phyloP scores from a whole-genome alignment of 2,888 invertebrate species.

The Zaprionus obscuricornis region DNA sequence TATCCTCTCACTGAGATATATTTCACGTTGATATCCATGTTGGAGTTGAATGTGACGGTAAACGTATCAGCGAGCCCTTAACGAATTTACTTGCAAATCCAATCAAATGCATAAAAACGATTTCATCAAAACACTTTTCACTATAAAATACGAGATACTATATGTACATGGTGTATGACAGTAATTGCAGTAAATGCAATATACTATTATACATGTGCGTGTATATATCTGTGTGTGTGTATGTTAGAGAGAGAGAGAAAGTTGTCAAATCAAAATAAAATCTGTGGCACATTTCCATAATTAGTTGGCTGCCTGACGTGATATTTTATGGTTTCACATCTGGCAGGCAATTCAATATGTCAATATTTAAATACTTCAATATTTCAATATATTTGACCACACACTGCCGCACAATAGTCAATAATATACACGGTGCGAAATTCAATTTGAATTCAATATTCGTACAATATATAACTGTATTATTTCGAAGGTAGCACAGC shows the following conservation, averaged over 20 bases:
- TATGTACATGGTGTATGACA: conserved; percentile 21
- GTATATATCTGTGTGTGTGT: neutral
- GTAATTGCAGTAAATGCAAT: conserved; percentile 12
- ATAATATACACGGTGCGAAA: conserved; percentile 27
- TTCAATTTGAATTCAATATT: conserved; percentile 58
- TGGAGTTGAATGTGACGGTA: conserved; percentile 41
- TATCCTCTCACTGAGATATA: too few relatives aligned
- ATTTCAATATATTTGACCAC: conserved; percentile 45
- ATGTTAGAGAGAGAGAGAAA: too few relatives aligned
- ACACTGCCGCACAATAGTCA: conserved; percentile 8
- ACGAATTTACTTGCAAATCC: conserved; percentile 68
- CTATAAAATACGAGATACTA: neutral
- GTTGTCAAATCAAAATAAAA: conserved; percentile 38
- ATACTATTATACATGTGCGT: neutral
- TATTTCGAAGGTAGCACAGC: too few relatives aligned
- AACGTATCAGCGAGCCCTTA: conserved; percentile 63
- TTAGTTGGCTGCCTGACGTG: conserved; percentile 51
- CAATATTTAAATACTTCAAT: too few relatives aligned
- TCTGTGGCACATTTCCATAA: conserved; percentile 57
- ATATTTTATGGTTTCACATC: conserved; percentile 28
- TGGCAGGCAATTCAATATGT: conserved; percentile 41
- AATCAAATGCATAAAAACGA: conserved; percentile 64
- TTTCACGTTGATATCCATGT: conserved; percentile 54
- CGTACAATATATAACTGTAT: conserved; percentile 24
- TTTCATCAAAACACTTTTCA: conserved; percentile 46